Percentiles rank a stretch among this genome's conserved stretches.
phyloP scores from a whole-genome alignment of 2,797 vertebrate species.

The Florisuga fusca region DNA sequence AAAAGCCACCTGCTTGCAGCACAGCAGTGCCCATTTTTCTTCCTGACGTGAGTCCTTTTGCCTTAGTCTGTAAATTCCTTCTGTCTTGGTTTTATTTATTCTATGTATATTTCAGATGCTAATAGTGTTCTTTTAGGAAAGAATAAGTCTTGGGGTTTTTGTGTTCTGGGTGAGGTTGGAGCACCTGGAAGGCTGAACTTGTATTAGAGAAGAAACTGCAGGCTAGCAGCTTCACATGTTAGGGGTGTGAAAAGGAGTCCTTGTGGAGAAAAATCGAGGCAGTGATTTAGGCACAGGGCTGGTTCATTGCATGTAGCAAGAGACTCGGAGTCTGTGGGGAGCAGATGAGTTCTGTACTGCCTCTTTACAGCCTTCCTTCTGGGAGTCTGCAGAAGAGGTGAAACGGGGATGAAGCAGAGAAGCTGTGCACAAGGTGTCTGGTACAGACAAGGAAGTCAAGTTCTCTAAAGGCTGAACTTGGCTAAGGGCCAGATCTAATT shows the following conservation, averaged over 20 bases:
- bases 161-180: not conserved
- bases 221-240: rapidly evolving
- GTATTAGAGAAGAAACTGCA: not conserved
- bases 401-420: not conserved
- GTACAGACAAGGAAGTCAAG: not conserved
- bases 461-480: constrained; percentile 8
- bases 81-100: not conserved
- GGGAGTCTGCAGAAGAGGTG: not conserved
- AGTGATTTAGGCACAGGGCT: not conserved
- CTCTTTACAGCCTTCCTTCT: not conserved
- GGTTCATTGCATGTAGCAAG: not conserved
- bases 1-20: not conserved
- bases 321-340: not conserved
- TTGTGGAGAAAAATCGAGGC: not conserved
- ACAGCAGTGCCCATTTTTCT: rapidly evolving
- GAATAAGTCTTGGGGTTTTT: not conserved
- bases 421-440: not conserved
- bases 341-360: not conserved
- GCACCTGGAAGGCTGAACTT: not conserved
- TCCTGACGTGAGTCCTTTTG: not conserved
- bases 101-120: not conserved
- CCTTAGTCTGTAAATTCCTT: not conserved
- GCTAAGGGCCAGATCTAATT: not conserved
- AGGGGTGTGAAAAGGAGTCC: not conserved
- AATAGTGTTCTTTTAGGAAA: not conserved